phyloP scores from a whole-genome alignment of 2,797 vertebrate species.

The Rhinophrynus dorsalis region DNA sequence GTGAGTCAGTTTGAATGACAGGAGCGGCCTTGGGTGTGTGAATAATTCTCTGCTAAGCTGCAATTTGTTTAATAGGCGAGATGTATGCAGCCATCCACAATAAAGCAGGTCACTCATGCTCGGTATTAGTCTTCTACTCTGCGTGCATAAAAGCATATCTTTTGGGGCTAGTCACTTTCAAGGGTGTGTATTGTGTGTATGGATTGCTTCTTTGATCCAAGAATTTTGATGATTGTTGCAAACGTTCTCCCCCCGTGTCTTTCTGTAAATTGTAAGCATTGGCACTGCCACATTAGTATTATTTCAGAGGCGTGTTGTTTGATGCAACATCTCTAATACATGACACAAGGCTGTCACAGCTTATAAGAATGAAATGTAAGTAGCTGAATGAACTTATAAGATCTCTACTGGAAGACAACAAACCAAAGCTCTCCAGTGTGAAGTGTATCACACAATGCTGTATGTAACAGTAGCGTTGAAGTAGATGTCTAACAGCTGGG shows the following conservation, averaged over 20 bases:
- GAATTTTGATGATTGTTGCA: constrained; percentile 17
- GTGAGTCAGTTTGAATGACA: constrained; percentile 46
- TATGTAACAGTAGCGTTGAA: no score
- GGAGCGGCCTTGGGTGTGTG: constrained; percentile 48
- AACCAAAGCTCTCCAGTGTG: no score
- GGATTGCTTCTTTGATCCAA: constrained; percentile 20
- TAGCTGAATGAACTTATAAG: no score
- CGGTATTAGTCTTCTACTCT: constrained; percentile 38
- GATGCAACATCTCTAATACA: no score
- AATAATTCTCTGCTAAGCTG: constrained; percentile 45
- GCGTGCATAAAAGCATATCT: constrained; percentile 45
- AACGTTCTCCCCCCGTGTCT: neutral
- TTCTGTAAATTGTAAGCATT: neutral
- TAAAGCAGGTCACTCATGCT: constrained; percentile 46
- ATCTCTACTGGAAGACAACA: no score
- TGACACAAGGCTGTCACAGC: no score
- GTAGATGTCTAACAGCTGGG: no score
- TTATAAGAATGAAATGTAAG: no score
- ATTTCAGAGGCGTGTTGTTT: neutral
- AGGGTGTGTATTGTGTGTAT: constrained; percentile 42
- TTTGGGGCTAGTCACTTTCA: constrained; percentile 39
- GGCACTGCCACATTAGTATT: neutral
- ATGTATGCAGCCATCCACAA: constrained; percentile 49
- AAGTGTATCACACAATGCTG: no score
- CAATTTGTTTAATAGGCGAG: constrained; percentile 49